Evolutionary conservation across 2,888 invertebrate species (phyloP), one percentile per base, ranked within the genome.

Genomic region (Nemotelus nigrinus): DNA sequence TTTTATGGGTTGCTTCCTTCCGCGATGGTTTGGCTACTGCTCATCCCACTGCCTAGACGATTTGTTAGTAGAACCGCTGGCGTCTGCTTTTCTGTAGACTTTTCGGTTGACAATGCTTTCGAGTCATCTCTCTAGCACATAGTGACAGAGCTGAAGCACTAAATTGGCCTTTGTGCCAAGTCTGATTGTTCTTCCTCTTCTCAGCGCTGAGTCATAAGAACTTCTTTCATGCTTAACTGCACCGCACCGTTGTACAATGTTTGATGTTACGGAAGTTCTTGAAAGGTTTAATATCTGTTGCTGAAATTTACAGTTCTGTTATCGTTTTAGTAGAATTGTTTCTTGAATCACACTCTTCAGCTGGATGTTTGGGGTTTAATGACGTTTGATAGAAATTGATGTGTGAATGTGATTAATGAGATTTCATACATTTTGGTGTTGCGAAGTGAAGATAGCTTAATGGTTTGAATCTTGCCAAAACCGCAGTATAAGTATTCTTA

Each of bases 1-100:
- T 72, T 72, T 72, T 72, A 72, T 72, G 44, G 72, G 58, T 39
- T 72, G 44, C 58, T 72, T 72, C 72, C 72, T 72, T 72, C 72
- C 72, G 72, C 58, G 45, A 72, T 72, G 72, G 58, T 10, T 47
- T 8, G 1, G 45, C 58, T 57, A 72, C 58, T 57, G 53, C 45
- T 71, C 41, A 55, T 71, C 55, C 53, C 47, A 25, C 65, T 47
- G 45, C 65, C 47, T 65, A 45, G 47, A 8, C 47, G 47, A 65
- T 65, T 65, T 65, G 65, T 7, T 47, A 47, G 44, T 10, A 4
- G 44, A 3, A 2, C 4, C 10, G 65, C 65, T 47, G 45, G 41
- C 47, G 25, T 65, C 10, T 65, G 41, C 10, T 65, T 65, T 65
- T 63, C 43, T 2, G 63, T 63, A 41, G 65, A 65, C 41, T 65